Evolutionary conservation across 92 coral and sea anemone genomes (phyloP), one percentile per base, ranked within the genome.

Genomic region (Parazoanthus atlanticus): DNA sequence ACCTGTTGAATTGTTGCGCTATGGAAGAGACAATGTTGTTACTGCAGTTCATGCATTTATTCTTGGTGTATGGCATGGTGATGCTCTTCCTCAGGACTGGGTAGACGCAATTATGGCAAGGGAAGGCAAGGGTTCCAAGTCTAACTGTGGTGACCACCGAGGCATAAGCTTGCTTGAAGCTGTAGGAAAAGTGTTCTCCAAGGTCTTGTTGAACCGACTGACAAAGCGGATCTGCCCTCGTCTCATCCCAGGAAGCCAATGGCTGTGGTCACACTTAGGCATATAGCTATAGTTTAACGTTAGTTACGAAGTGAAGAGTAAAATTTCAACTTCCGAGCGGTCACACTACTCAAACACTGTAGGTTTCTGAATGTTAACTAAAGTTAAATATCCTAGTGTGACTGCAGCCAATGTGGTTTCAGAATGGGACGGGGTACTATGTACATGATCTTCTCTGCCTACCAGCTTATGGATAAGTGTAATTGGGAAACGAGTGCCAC

Each of bases 61-160:
- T 43, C 54, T 67, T 1, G 75, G 12, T 46, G 76, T 9, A 71
- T 76, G 74, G 89, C 29, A 29, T 12, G 71, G 69, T 11, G 40
- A 74, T 30, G 23, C 40, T 21, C 29, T 86, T 29, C 89, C 83
- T 32, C 26, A 86, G 26, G 72, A 76, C 26, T 46, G 36, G 23
- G 69, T 49, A 16, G 83, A 86, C 31, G 89, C 52, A 43, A 69
- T 69, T 69, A 69, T 26, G 74, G 33, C n/a, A 32, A 5, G 8
- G n/a, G n/a, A 69, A 69, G 33, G 74, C 74, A 69, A 69, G 74
- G 74, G 33, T 69, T 69, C 74, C 74, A 26, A 69, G 74, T n/a
- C 74, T 12, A 30, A n/a, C 74, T 69, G 74, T 26, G 33, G 74
- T 69, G 33, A 69, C 74, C n/a, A 69, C 74, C 33, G 74, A 69